Percentiles rank a stretch among this genome's conserved stretches.
phyloP scores from a whole-genome alignment of 2,888 invertebrate genomes.

The Rhimphoctona megacephalus region DNA sequence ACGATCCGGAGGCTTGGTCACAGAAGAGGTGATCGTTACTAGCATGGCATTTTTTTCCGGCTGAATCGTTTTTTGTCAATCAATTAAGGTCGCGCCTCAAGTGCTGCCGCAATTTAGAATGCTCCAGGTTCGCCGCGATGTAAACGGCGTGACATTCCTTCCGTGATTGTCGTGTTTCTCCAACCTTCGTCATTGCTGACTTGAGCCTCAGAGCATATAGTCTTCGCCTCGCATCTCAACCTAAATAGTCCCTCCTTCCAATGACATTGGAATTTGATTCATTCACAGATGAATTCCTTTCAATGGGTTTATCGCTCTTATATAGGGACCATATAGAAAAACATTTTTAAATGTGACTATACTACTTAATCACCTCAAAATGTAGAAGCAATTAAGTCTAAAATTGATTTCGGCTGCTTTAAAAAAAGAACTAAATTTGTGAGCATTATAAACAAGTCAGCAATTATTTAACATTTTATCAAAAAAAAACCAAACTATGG shows the following conservation, averaged over 20 bases:
- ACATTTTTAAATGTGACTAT: background rate
- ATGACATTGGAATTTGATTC: conserved; percentile 49
- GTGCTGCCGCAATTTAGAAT: conserved; percentile 76
- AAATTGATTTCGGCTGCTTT: background rate
- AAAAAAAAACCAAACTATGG: background rate
- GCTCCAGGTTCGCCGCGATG: conserved; percentile 74
- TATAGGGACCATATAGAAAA: background rate
- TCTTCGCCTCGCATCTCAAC: conserved; percentile 28
- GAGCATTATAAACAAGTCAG: background rate
- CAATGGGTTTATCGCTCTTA: background rate
- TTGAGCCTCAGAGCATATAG: conserved; percentile 25
- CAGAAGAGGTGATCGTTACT: conserved; percentile 23
- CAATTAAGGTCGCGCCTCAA: conserved; percentile 76
- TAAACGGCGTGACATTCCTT: conserved; percentile 73
- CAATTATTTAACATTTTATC: background rate
- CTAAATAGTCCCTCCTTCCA: conserved; percentile 19
- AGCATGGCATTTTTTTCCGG: conserved; percentile 63
- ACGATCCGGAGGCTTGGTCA: conserved; percentile 42
- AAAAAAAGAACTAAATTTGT: background rate
- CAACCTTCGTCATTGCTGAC: conserved; percentile 33
- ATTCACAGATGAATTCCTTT: conserved; percentile 16
- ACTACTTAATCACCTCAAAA: background rate
- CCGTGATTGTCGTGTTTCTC: conserved; percentile 68
- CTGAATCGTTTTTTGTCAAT: conserved; percentile 75
- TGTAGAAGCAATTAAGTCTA: too few relatives aligned